These are phyloP conservation scores for Drosophila paramelanica DNA, from an alignment of 2,888 invertebrate genomes.

Conservation along the genomic window DNA sequence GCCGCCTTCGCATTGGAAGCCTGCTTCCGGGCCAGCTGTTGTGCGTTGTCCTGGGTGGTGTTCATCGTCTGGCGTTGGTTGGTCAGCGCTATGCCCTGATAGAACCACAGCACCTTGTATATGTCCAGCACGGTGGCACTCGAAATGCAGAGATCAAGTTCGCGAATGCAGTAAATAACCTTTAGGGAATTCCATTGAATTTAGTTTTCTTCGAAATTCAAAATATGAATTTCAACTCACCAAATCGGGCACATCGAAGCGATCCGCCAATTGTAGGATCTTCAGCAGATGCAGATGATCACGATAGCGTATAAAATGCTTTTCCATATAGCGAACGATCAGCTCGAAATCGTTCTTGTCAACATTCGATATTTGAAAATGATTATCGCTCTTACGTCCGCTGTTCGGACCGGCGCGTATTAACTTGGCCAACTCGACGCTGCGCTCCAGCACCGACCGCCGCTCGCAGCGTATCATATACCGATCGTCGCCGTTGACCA, in stretches of 20 bases:
- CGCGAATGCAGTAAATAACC: constrained; percentile 81
- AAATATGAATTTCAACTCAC: constrained; percentile 57
- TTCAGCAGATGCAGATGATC: constrained; percentile 84
- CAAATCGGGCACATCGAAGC: constrained; percentile 85
- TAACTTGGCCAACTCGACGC: constrained; percentile 84
- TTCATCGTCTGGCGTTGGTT: constrained; percentile 81
- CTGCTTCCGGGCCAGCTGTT: constrained; percentile 61
- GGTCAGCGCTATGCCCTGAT: constrained; percentile 82
- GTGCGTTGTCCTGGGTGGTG: constrained; percentile 73
- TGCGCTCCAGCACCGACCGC: constrained; percentile 83
- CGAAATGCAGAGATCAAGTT: constrained; percentile 84
- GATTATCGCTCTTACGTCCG: constrained; percentile 84
- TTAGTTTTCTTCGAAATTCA: no score
- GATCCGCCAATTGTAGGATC: constrained; percentile 84
- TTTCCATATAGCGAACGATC: constrained; percentile 84
- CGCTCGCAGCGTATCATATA: constrained; percentile 84
- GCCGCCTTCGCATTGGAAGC: constrained; percentile 68
- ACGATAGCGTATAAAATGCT: constrained; percentile 84
- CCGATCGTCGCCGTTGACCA: constrained; percentile 84
- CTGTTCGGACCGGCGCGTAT: constrained; percentile 84
- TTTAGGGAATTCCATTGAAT: no score
- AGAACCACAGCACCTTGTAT: constrained; percentile 84
- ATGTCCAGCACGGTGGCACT: constrained; percentile 84
- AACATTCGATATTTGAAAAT: constrained; percentile 84
- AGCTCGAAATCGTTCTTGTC: constrained; percentile 84